phyloP scores from a whole-genome alignment of 2,797 vertebrate species.

The Acomys russatus region DNA sequence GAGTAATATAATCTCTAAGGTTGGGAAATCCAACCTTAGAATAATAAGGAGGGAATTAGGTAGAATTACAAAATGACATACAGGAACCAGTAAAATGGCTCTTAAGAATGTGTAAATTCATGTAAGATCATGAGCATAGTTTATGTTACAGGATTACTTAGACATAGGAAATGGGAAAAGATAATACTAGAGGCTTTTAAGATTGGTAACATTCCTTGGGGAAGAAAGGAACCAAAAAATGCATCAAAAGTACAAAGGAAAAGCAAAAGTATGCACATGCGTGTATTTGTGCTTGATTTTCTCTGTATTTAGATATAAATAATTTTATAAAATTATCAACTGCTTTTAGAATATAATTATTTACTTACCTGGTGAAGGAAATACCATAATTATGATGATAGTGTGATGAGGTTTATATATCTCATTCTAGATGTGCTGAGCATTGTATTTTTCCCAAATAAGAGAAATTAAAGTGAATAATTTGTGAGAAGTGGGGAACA shows the following conservation, averaged over 20 bases:
- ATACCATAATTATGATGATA: not conserved
- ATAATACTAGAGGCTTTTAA: not conserved
- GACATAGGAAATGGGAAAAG: not conserved
- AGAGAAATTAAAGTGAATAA: not conserved
- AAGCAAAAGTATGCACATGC: not conserved
- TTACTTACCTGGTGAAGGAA: not conserved
- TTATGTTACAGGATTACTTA: not conserved
- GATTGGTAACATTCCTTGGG: not conserved
- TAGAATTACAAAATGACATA: not conserved
- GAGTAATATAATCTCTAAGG: not conserved
- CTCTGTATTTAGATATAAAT: not conserved
- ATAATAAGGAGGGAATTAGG: not conserved
- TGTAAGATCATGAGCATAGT: not conserved
- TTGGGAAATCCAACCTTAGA: not conserved
- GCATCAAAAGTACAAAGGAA: not conserved
- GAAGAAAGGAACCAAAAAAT: not conserved
- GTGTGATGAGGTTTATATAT: not conserved
- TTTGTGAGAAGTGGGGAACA: not conserved
- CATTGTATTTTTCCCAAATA: not conserved
- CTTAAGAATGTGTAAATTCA: not conserved
- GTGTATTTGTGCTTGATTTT: not conserved
- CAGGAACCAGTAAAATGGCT: not conserved
- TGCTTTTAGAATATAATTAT: not conserved
- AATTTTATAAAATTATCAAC: not conserved
- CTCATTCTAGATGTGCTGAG: not conserved